Evolutionary conservation across 2,113 vertebrate species (phyloP), one percentile per base, ranked within the genome.

Genomic region (Mustelus asterias): DNA sequence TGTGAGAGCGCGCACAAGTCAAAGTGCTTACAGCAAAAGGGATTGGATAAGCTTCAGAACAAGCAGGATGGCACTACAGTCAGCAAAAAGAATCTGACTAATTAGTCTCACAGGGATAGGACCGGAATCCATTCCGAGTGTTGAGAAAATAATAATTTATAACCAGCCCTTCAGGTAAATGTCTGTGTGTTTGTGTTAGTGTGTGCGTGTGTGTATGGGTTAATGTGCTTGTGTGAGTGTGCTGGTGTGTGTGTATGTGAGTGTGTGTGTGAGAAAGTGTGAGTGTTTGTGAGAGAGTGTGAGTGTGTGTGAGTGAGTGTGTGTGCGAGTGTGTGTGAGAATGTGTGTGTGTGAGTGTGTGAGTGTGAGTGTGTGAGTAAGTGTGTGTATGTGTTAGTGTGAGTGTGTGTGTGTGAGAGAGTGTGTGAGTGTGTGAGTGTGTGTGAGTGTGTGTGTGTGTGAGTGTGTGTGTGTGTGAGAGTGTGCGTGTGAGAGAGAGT

Each of bases 61-160:
- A 58, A 48, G 48, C 22, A 89, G 58, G 86, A 48, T 89, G 86
- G 48, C 48, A 89, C 26, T 89, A 89, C 22, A 58, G 86, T 89
- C 86, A 89, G 86, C 86, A 89, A 58, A 89, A 89, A 58, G 22
- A 89, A 89, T 22, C 80, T 41, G 24, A 14, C 86, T 89, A 89
- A 89, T 89, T 89, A 29, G 26, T 89, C 86, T 89, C 86, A 26
- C 20, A 54, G 86, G 86, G 48, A 89, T 29, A 29, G 9, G 8
- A 44, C 24, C 26, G 11, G 10, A 89, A 29, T 89, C 86, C 26
- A 29, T 89, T 89, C 54, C 13, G 0, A 29, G 14, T 83, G 41
- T 2, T 11, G 1, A 86, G 24, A 11, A 54, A 89, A 58, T 58
- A 89, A 48, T 54, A 48, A 89, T 33, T 89, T 89, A 58, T 29